A percentile compares a stretch with the other conserved stretches of the same genome.
These are phyloP conservation scores for Xyliphius kryptos DNA, from an alignment of 2,113 vertebrate genomes.

Conservation along the genomic window DNA sequence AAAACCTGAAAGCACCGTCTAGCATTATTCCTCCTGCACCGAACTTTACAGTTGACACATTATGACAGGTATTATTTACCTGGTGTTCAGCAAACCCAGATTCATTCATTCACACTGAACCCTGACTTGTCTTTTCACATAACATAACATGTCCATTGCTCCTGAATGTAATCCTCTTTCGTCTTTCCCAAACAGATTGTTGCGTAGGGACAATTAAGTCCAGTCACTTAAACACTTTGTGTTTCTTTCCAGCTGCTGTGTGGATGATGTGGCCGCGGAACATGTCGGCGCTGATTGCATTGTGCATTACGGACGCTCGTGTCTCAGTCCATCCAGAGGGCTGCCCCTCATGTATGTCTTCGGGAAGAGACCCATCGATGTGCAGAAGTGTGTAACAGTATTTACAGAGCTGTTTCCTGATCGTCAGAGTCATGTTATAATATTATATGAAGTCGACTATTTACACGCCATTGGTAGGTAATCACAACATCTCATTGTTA, in stretches of 20 bases:
- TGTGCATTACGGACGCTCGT: slow-evolving; percentile 82
- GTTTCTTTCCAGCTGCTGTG: slow-evolving; percentile 77
- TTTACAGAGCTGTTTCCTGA: slow-evolving; percentile 75
- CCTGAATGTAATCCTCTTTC: too few species aligned
- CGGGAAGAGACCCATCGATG: slow-evolving; percentile 65
- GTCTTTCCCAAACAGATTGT: too few species aligned
- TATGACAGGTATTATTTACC: too few species aligned
- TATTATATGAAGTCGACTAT: slow-evolving; percentile 78
- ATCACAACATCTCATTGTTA: background rate
- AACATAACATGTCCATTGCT: too few species aligned
- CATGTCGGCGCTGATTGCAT: slow-evolving; percentile 76
- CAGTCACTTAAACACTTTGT: background rate
- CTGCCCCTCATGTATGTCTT: slow-evolving; percentile 80
- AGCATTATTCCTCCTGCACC: too few species aligned
- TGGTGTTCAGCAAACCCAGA: too few species aligned
- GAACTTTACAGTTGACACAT: too few species aligned
- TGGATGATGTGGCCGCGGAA: slow-evolving; percentile 88
- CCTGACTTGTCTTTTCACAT: too few species aligned
- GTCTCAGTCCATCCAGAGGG: slow-evolving; percentile 77
- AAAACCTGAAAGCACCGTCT: too few species aligned
- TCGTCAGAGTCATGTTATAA: slow-evolving; percentile 58
- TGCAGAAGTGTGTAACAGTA: slow-evolving; percentile 58
- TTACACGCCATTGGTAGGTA: slow-evolving; percentile 54
- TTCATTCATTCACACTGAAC: too few species aligned
- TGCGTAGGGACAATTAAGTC: too few species aligned